Evolutionary conservation across 2,113 vertebrate species (phyloP), one percentile per base, ranked within the genome.

Genomic region (Cephalopholis sonnerati): DNA sequence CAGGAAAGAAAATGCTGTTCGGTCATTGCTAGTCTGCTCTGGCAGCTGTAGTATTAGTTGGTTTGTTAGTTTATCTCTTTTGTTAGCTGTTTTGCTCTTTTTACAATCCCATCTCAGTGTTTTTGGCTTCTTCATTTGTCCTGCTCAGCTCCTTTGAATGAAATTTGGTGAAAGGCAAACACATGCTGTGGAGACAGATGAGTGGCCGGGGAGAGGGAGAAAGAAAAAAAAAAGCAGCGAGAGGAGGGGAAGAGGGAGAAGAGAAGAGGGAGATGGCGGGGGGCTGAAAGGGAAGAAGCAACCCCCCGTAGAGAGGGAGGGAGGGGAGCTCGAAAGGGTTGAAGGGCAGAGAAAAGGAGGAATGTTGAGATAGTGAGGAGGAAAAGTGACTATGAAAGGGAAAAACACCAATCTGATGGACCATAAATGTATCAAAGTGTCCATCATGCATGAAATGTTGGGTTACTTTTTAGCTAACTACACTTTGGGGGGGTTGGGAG

Each of bases 101-200:
- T 86, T 79, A 62, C 36, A 20, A 68, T 90, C 81, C 58, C 61
- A 80, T 86, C 63, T 84, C 25, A 5, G 70, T 61, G 72, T 77
- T 78, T 86, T 61, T 58, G 61, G 80, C 63, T 44, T 68, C 67
- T 29, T 18, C 74, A 53, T 82, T 85, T 80, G 86, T 88, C 69
- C 85, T 83, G 71, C 80, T 75, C 66, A 48, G 86, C 81, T 78
- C 72, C 79, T 91, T 92, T 90, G 82, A 93, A 90, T 90, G 83
- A 92, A 91, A 91, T 91, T 81, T 89, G 82, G 89, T 92, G 83
- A 91, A 93, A 93, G 89, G 87, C 92, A 90, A 94, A 91, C 90
- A 77, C 93, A 94, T 88, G 91, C 91, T 91, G 91, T 79, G 91
- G 89, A 86, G 93, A 93, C 90, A 92, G 92, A 92, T 89, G 92